phyloP scores from a whole-genome alignment of 2,113 vertebrate genomes.

The Podocnemis expansa region DNA sequence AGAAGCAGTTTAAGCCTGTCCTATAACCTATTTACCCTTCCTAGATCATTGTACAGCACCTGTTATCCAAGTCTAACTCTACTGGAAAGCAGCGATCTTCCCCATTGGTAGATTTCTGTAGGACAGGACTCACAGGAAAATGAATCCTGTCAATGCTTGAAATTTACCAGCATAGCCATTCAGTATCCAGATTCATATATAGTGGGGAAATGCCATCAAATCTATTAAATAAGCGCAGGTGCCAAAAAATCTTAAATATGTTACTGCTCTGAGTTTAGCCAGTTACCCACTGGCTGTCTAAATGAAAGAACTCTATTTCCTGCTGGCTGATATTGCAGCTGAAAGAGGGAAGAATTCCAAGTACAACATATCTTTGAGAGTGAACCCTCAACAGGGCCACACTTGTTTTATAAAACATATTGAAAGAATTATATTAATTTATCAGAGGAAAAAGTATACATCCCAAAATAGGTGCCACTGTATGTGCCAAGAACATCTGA shows the following conservation, averaged over 20 bases:
- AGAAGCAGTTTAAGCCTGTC: background rate
- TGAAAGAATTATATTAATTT: conserved; percentile 44
- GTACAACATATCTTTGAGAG: background rate
- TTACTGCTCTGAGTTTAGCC: conserved; percentile 32
- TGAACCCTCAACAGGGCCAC: conserved; percentile 1
- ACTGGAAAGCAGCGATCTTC: background rate
- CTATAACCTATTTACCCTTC: background rate
- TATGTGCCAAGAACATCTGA: background rate
- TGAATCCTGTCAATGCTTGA: background rate
- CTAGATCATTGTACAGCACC: background rate
- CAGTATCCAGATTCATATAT: background rate
- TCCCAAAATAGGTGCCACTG: background rate
- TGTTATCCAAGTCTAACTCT: background rate
- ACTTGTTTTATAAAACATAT: conserved; percentile 9
- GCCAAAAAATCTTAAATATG: conserved; percentile 13
- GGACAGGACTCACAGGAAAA: background rate
- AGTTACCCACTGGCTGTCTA: conserved; percentile 45
- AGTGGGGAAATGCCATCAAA: background rate
- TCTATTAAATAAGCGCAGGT: conserved; percentile 14
- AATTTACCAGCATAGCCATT: background rate
- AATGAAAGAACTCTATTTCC: conserved; percentile 55
- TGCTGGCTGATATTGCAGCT: conserved; percentile 31
- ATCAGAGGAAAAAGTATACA: background rate
- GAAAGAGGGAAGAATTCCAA: conserved; percentile 48
- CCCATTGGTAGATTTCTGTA: background rate